Evolutionary conservation across 2,888 invertebrate species (phyloP).

Genomic region (Operophtera brumata): DNA sequence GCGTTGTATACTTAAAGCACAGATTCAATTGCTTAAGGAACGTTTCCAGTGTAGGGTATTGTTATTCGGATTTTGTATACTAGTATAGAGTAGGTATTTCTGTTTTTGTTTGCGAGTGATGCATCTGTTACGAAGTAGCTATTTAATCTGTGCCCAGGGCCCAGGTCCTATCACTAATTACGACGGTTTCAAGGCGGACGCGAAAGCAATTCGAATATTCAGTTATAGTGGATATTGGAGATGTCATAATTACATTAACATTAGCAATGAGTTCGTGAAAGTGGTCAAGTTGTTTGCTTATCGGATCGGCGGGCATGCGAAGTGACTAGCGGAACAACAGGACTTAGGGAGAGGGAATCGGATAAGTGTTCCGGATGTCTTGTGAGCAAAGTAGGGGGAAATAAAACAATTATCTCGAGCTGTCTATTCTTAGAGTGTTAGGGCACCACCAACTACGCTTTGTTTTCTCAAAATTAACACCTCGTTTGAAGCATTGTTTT

Average conservation of each 20-base stretch:
- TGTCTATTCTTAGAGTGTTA: background rate
- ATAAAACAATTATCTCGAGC: constrained; percentile 10
- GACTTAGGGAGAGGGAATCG: background rate
- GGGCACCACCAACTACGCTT: too few species aligned
- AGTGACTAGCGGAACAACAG: background rate
- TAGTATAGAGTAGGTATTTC: too few species aligned
- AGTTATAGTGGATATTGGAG: background rate
- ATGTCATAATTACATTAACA: background rate
- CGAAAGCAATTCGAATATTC: background rate
- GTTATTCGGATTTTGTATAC: too few species aligned
- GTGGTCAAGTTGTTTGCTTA: background rate
- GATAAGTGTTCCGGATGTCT: constrained; percentile 5
- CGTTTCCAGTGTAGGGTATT: too few species aligned
- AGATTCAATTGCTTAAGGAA: too few species aligned
- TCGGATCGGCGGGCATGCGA: background rate
- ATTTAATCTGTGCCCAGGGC: too few species aligned
- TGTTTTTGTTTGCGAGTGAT: too few species aligned
- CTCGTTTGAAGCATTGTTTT: too few species aligned
- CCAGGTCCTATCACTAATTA: background rate
- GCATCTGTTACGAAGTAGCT: too few species aligned
- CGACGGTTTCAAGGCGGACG: background rate
- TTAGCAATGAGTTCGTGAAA: background rate
- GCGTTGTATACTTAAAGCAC: too few species aligned
- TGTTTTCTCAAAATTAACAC: too few species aligned
- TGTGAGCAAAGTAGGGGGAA: constrained; percentile 7